Conservation (phyloP, 1,140 invertebrate genomes). For the Bombyx mandarina region DNA sequence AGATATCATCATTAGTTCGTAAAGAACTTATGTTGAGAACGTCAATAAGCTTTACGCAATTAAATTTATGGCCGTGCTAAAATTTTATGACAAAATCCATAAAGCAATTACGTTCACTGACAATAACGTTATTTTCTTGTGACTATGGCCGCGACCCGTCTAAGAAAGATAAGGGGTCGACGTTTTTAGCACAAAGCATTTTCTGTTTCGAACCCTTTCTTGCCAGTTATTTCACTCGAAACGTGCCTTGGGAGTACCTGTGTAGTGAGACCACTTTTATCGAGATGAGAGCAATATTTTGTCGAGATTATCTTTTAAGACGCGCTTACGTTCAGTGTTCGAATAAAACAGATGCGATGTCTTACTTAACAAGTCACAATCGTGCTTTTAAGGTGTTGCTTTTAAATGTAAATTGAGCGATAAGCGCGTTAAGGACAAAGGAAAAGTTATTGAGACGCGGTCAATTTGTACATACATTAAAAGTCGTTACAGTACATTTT, state of each 20-base stretch:
- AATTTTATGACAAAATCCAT: no score
- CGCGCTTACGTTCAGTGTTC: conserved; percentile 39
- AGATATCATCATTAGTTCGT: not conserved
- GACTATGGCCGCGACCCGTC: conserved; percentile 50
- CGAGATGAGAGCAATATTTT: conserved; percentile 46
- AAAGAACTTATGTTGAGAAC: conserved; percentile 3
- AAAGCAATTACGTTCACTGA: not conserved
- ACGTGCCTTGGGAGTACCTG: conserved; percentile 51
- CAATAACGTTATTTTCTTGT: conserved; percentile 20
- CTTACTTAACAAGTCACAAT: conserved; percentile 56
- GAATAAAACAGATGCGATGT: conserved; percentile 38
- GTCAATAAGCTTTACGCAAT: no score
- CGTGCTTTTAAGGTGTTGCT: conserved; percentile 32
- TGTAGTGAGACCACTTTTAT: conserved; percentile 46
- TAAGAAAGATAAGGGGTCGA: conserved; percentile 61
- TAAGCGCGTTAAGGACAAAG: not conserved
- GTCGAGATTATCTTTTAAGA: conserved; percentile 52
- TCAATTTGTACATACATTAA: no score
- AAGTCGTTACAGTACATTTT: no score
- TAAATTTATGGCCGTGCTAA: no score
- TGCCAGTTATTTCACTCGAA: conserved; percentile 50
- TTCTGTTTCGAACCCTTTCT: conserved; percentile 58
- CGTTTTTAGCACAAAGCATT: conserved; percentile 65
- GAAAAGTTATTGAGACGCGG: no score
- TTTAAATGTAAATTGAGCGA: conserved; percentile 1